A percentile compares a stretch with the other conserved stretches of the same genome.
phyloP scores from a whole-genome alignment of 2,888 invertebrate genomes.

The Hermodice carunculata region DNA sequence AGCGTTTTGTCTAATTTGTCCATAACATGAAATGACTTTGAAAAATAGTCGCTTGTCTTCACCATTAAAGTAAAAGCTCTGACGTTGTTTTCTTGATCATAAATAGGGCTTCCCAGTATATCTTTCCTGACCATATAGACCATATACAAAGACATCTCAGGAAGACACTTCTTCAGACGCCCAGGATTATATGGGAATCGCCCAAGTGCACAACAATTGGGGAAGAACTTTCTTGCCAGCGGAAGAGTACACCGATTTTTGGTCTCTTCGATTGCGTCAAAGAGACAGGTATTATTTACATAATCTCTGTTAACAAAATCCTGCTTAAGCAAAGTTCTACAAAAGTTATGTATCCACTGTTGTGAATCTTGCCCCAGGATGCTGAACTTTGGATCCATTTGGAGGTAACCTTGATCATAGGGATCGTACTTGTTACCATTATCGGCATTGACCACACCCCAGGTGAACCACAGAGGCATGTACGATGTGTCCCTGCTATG shows the following conservation, averaged over 20 bases:
- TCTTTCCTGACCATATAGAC: no score
- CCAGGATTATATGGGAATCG: no score
- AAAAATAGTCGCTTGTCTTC: conserved; percentile 72
- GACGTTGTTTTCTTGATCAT: conserved; percentile 8
- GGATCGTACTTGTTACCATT: conserved; percentile 90
- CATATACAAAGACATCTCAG: no score
- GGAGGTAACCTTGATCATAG: conserved; percentile 79
- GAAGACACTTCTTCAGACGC: no score
- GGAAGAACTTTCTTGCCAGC: no score
- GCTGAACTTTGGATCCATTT: conserved; percentile 85
- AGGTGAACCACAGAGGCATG: conserved; percentile 75
- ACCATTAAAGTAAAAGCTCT: conserved; percentile 14
- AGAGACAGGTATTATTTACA: no score
- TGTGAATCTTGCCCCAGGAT: conserved; percentile 84
- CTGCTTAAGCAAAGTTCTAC: no score
- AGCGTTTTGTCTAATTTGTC: conserved; percentile 80
- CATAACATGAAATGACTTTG: conserved; percentile 79
- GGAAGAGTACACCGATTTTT: no score
- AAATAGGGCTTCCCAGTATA: not conserved
- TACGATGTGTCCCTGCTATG: no score
- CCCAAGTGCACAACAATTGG: no score
- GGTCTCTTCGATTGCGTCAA: no score
- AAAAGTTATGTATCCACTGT: conserved; percentile 86
- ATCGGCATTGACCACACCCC: conserved; percentile 88
- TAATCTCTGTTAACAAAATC: no score